phyloP scores from a whole-genome alignment of 2,888 invertebrate species.

The Drosophila melanosoma region DNA sequence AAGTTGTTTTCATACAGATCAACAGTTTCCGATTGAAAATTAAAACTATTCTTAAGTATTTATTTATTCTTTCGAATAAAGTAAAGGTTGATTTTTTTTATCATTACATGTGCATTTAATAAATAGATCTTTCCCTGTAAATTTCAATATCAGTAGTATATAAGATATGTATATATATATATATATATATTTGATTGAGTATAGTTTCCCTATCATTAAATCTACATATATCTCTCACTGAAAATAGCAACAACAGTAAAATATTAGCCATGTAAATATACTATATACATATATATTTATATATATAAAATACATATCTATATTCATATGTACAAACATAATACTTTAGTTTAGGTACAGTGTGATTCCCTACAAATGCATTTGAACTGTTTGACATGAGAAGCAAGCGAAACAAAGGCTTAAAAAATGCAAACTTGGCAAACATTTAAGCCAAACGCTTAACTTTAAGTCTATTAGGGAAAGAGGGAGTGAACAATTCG shows the following conservation, averaged over 20 bases:
- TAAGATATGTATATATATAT: too few relatives aligned
- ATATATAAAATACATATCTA: not conserved
- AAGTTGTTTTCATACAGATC: too few relatives aligned
- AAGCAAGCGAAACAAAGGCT: conserved; percentile 1
- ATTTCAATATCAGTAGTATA: too few relatives aligned
- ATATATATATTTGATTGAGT: too few relatives aligned
- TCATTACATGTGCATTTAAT: too few relatives aligned
- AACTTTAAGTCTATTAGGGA: conserved; percentile 21
- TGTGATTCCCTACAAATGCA: conserved; percentile 54
- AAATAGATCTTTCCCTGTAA: too few relatives aligned
- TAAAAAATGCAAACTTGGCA: conserved; percentile 5
- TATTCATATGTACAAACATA: not conserved
- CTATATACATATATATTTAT: not conserved
- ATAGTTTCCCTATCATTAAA: too few relatives aligned
- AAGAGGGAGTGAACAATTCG: not conserved
- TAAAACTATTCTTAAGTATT: not conserved
- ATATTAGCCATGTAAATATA: not conserved
- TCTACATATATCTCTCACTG: too few relatives aligned
- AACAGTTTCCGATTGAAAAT: too few relatives aligned
- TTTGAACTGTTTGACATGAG: conserved; percentile 30
- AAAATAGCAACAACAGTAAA: not conserved
- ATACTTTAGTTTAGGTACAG: not conserved
- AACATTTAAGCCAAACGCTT: conserved; percentile 24
- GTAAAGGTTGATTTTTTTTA: too few relatives aligned
- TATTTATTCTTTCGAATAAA: not conserved